These are phyloP conservation scores for Morpho helenor DNA, from an alignment of 2,888 invertebrate genomes.

Conservation along the genomic window DNA sequence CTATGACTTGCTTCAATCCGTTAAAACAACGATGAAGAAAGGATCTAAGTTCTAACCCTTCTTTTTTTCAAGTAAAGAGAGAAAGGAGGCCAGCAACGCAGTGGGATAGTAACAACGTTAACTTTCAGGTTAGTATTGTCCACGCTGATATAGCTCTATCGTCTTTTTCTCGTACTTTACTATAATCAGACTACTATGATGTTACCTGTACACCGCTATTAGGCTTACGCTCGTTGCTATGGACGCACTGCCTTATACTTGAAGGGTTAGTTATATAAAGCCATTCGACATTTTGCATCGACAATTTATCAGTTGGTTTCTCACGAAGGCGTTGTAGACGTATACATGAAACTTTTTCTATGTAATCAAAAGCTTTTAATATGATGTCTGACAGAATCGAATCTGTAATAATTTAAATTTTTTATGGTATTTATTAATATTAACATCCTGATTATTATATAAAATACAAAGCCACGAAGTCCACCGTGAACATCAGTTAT, in stretches of 20 bases:
- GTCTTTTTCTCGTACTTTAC: no score
- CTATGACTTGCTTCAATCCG: no score
- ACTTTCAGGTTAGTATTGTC: no score
- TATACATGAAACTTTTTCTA: slow-evolving; percentile 63
- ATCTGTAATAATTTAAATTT: slow-evolving; percentile 36
- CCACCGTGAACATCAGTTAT: no score
- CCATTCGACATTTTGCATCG: slow-evolving; percentile 54
- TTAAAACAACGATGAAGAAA: no score
- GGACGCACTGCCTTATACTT: slow-evolving; percentile 64
- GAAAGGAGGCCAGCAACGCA: no score
- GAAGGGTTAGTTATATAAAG: slow-evolving; percentile 63
- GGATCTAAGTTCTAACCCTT: no score
- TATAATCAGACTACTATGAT: background rate
- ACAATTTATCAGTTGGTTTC: slow-evolving; percentile 50
- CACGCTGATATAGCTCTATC: no score
- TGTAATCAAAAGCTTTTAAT: slow-evolving; percentile 56
- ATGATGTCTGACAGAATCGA: slow-evolving; percentile 47
- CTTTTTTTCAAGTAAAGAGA: no score
- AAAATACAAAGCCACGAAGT: no score
- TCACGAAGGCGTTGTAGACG: slow-evolving; percentile 59
- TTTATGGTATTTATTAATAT: background rate
- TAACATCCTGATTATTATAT: no score
- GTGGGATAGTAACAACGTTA: no score
- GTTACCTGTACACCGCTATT: slow-evolving; percentile 61
- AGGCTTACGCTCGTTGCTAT: slow-evolving; percentile 55